Evolutionary conservation across 2,113 vertebrate genomes (phyloP).

Genomic region (Tapirus terrestris): DNA sequence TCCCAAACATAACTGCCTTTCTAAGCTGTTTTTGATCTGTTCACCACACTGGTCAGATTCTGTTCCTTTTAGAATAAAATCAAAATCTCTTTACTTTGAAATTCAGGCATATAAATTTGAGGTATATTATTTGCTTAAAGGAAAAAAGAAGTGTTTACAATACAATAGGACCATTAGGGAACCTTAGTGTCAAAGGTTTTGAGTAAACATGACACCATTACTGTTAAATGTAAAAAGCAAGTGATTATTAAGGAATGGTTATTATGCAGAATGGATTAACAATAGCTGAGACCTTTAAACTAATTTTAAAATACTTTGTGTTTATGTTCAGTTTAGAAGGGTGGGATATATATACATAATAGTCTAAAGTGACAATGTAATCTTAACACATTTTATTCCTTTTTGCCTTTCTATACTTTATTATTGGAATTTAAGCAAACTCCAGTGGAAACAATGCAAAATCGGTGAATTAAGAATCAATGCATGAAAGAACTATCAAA

Average conservation of each 20-base stretch:
- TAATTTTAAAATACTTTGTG: background rate
- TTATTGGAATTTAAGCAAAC: background rate
- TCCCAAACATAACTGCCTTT: background rate
- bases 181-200: background rate
- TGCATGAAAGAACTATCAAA: background rate
- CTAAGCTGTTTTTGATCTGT: background rate
- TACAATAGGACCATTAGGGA: background rate
- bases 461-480: background rate
- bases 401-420: background rate
- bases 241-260: background rate
- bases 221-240: background rate
- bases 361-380: background rate
- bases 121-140: background rate
- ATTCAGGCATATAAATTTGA: background rate
- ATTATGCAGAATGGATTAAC: background rate
- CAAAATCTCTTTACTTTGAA: background rate
- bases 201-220: background rate
- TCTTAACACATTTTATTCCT: background rate
- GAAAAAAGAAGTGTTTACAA: background rate
- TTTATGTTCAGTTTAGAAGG: background rate
- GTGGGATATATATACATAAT: background rate
- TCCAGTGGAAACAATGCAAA: background rate
- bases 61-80: background rate
- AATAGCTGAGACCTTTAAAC: background rate
- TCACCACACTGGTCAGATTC: background rate